Percentiles rank a stretch among this genome's conserved stretches.
These are phyloP conservation scores for Pachydiplax longipennis DNA, from an alignment of 2,888 invertebrate species.

Conservation along the genomic window DNA sequence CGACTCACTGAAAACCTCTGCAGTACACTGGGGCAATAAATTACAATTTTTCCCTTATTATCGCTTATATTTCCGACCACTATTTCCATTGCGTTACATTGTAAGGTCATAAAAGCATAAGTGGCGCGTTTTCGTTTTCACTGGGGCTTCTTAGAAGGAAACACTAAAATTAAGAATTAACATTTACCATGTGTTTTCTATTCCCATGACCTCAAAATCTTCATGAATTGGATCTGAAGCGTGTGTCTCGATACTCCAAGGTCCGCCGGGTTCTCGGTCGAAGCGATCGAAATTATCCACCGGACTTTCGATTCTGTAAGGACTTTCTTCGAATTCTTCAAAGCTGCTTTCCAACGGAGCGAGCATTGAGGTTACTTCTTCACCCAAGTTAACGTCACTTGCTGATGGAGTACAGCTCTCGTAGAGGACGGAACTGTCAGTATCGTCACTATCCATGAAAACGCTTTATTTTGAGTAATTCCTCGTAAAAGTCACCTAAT, in stretches of 20 bases:
- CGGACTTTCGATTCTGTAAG: constrained; percentile 2
- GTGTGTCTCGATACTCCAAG: constrained; percentile 19
- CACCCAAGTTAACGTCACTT: constrained; percentile 7
- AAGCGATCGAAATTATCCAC: constrained; percentile 16
- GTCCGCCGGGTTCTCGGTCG: constrained; percentile 31
- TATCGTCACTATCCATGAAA: constrained; percentile 44
- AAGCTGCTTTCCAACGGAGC: constrained; percentile 19
- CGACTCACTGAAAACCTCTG: too few relatives aligned
- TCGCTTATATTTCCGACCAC: too few relatives aligned
- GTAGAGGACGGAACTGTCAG: constrained; percentile 28
- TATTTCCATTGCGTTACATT: too few relatives aligned
- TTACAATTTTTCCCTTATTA: too few relatives aligned
- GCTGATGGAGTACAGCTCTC: constrained; percentile 31
- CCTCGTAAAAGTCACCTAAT: neutral
- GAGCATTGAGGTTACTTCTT: neutral
- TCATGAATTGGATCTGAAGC: constrained; percentile 22
- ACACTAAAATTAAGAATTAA: too few relatives aligned
- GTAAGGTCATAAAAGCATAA: too few relatives aligned
- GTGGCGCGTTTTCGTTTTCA: too few relatives aligned
- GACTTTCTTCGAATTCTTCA: constrained; percentile 7
- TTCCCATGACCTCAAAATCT: constrained; percentile 58
- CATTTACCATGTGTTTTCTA: constrained; percentile 61
- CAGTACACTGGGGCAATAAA: too few relatives aligned
- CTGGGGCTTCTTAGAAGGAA: too few relatives aligned
- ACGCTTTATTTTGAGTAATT: neutral